Evolutionary conservation across 2,797 vertebrate species (phyloP).

Genomic region (Silurus lanzhouensis): DNA sequence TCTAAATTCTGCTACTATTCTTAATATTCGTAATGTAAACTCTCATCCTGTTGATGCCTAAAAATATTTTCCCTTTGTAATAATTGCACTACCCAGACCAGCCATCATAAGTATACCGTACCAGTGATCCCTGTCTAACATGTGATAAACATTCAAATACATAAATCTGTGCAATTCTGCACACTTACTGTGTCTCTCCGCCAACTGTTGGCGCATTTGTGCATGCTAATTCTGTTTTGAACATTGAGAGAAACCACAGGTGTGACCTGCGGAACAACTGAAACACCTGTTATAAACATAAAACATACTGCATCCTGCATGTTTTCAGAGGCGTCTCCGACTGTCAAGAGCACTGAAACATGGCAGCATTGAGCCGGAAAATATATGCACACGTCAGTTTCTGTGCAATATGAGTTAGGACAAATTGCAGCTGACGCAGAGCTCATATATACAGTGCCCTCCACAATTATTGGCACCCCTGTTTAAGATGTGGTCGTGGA

Average conservation of each 20-base stretch:
- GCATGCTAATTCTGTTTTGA: neutral
- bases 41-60: neutral
- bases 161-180: neutral
- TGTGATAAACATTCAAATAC: neutral
- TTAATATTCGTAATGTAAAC: neutral
- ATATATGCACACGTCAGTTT: neutral
- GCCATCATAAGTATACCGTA: neutral
- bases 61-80: neutral
- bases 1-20: no score
- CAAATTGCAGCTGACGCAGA: neutral
- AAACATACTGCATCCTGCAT: neutral
- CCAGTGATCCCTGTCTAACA: neutral
- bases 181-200: neutral
- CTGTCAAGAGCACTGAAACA: neutral
- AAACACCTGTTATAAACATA: slow-evolving; percentile 1
- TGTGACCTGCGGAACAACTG: neutral
- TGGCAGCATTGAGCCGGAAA: neutral
- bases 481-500: no score
- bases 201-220: no score
- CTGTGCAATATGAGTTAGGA: no score
- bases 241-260: neutral
- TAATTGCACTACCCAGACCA: neutral
- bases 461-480: no score
- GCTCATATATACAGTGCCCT: no score
- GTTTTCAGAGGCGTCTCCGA: neutral